Conservation (phyloP, 2,797 vertebrate genomes). For the Rhinophrynus dorsalis region DNA sequence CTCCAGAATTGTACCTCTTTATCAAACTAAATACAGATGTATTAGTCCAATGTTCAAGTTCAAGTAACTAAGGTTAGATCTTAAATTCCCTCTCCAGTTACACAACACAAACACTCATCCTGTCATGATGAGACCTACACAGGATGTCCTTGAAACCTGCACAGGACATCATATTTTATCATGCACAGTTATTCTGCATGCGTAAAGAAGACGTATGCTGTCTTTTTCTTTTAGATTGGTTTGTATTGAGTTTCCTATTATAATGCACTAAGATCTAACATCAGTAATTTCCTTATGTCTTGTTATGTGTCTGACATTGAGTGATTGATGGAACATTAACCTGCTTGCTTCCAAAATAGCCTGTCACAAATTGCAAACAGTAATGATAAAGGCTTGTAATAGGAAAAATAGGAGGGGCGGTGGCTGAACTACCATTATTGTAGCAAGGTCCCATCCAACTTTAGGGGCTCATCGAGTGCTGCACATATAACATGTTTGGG, state of each 20-base stretch:
- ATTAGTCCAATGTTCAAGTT: neutral
- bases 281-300: neutral
- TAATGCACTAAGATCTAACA: neutral
- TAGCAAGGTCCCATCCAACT: too few species aligned
- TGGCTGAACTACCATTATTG: too few species aligned
- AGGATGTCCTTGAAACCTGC: neutral
- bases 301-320: neutral
- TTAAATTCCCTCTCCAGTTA: neutral
- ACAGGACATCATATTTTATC: neutral
- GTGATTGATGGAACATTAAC: neutral
- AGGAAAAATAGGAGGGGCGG: too few species aligned
- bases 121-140: neutral
- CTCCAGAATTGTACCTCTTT: too few species aligned
- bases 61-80: neutral
- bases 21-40: too few species aligned
- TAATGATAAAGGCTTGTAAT: neutral
- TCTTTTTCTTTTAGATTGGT: too few species aligned
- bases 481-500: too few species aligned
- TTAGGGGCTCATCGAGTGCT: too few species aligned
- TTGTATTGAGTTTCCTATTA: neutral
- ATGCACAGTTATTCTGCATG: too few species aligned
- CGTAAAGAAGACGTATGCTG: too few species aligned
- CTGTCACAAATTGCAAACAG: neutral
- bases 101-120: conserved; percentile 3
- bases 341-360: neutral